Conservation (phyloP, 2,113 vertebrate genomes). For the Otolemur garnettii region DNA sequence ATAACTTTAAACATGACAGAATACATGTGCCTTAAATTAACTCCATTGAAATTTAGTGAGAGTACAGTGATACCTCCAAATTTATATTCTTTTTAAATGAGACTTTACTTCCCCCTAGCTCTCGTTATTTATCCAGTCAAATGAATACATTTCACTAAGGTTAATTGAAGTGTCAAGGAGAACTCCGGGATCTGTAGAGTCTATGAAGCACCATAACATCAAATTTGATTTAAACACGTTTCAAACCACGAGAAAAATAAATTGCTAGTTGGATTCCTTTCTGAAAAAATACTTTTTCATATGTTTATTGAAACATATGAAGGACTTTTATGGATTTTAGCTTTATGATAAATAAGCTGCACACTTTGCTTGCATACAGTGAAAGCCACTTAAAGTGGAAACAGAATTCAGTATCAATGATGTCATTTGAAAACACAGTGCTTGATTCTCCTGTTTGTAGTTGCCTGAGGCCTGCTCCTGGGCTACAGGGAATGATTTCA, state of each 20-base stretch:
- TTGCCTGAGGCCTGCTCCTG: background rate
- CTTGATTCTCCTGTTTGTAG: slow-evolving; percentile 18
- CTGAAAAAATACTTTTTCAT: slow-evolving; percentile 56
- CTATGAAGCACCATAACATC: background rate
- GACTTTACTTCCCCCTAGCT: slow-evolving; percentile 30
- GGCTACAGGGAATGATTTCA: background rate
- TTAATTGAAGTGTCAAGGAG: slow-evolving; percentile 24
- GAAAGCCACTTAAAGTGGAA: slow-evolving; percentile 67
- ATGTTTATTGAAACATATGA: slow-evolving; percentile 64
- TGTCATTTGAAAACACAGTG: slow-evolving; percentile 60
- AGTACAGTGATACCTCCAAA: slow-evolving; percentile 21
- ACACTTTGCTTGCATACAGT: background rate
- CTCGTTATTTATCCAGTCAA: slow-evolving; percentile 44
- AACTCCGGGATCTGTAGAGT: background rate
- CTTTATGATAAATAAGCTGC: slow-evolving; percentile 65
- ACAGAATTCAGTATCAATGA: background rate
- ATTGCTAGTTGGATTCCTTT: slow-evolving; percentile 21
- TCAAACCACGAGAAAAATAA: slow-evolving; percentile 35
- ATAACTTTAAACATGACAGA: slow-evolving; percentile 64
- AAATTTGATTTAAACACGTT: slow-evolving; percentile 60
- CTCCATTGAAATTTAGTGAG: slow-evolving; percentile 63
- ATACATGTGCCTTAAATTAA: slow-evolving; percentile 75
- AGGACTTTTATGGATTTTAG: slow-evolving; percentile 64
- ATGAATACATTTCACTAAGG: slow-evolving; percentile 50
- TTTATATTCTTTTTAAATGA: slow-evolving; percentile 65